Percentiles rank a stretch among this genome's conserved stretches.
These are phyloP conservation scores for Gorilla gorilla DNA, from an alignment of 2,113 vertebrate species.

Conservation along the genomic window DNA sequence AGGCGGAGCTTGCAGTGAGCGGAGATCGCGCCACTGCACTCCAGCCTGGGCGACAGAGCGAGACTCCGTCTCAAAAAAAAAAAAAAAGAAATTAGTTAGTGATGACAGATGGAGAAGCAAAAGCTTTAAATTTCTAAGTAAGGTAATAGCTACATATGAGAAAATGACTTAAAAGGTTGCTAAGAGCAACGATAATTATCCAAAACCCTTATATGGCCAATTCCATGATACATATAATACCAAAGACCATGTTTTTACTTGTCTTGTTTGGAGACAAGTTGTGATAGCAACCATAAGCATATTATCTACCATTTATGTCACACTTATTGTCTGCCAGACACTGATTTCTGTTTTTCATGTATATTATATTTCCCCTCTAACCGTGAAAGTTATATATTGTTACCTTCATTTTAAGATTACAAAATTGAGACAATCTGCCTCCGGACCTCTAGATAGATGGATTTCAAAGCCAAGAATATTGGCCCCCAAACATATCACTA, in stretches of 20 bases:
- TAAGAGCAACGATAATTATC: neutral
- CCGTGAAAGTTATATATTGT: neutral
- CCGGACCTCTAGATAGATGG: neutral
- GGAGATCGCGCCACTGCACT: no score
- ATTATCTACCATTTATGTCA: neutral
- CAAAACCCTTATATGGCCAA: neutral
- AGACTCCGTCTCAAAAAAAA: no score
- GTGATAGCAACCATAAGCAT: neutral
- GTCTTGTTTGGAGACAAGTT: neutral
- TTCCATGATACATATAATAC: neutral
- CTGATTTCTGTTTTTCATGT: neutral
- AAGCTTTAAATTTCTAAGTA: neutral
- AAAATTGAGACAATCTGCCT: neutral
- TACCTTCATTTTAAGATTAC: neutral
- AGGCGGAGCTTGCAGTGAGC: no score
- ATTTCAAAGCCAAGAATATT: neutral
- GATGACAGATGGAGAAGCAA: neutral
- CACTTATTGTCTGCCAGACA: neutral
- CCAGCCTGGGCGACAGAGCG: no score
- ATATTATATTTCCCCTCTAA: neutral
- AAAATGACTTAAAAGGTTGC: constrained; percentile 5
- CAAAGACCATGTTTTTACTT: neutral
- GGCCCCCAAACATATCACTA: neutral
- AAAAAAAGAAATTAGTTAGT: neutral
- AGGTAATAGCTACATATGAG: neutral